phyloP scores from a whole-genome alignment of 1,140 invertebrate species.

The Linepithema humile region DNA sequence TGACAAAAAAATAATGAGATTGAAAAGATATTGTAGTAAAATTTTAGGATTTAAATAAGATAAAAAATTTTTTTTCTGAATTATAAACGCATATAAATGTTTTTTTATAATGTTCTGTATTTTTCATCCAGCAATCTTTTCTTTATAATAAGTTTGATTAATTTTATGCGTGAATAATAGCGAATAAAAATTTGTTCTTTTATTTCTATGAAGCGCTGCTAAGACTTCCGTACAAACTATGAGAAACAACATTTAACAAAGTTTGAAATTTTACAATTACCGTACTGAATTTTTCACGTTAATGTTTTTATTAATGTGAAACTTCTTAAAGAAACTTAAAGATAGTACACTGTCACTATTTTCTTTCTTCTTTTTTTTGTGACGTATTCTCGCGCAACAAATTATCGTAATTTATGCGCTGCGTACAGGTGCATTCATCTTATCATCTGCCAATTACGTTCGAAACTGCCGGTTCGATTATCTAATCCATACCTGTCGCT shows the following conservation, averaged over 20 bases:
- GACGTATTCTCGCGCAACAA: neutral
- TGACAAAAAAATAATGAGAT: neutral
- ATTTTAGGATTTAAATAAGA: neutral
- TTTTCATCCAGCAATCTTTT: neutral
- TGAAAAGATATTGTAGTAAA: too few species aligned
- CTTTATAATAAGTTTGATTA: neutral
- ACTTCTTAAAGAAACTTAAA: neutral
- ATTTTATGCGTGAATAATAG: neutral
- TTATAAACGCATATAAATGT: neutral
- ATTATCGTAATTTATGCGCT: conserved; percentile 8
- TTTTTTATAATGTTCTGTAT: neutral
- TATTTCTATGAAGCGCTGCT: neutral
- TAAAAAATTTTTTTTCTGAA: neutral
- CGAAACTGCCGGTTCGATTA: conserved; percentile 35
- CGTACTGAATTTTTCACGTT: neutral
- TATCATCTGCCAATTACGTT: conserved; percentile 35
- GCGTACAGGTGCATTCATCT: conserved; percentile 11
- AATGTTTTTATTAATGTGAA: neutral
- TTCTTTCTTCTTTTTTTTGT: neutral
- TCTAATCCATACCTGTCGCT: conserved; percentile 42
- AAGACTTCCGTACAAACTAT: neutral
- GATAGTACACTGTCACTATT: neutral
- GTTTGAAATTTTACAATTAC: neutral
- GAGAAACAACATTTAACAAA: neutral
- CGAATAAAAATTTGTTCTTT: neutral